phyloP scores from a whole-genome alignment of 2,113 vertebrate species.

The Diadophis punctatus region DNA sequence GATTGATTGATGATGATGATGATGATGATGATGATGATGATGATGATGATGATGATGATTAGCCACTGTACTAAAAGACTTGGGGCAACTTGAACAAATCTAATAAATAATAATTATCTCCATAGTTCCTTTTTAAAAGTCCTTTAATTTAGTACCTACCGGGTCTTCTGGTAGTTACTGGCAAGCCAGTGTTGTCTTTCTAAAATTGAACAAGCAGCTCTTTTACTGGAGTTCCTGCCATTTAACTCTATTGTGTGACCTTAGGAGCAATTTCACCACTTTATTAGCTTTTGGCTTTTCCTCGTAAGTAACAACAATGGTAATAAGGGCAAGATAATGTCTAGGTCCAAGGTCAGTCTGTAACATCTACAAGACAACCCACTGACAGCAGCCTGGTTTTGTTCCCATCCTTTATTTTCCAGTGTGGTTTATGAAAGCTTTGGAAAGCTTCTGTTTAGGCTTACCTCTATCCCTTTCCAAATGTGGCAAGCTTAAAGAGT shows the following conservation, averaged over 20 bases:
- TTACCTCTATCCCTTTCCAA: not conserved
- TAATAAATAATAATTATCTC: not conserved
- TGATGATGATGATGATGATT: not conserved
- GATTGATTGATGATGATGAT: not conserved
- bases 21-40: not conserved
- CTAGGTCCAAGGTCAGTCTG: not conserved
- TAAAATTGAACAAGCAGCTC: not conserved
- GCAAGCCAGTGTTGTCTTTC: not conserved
- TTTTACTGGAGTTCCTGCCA: not conserved
- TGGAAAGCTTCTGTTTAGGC: not conserved
- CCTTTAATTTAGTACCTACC: not conserved
- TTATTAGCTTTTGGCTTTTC: not conserved
- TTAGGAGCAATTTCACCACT: not conserved
- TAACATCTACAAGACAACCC: not conserved
- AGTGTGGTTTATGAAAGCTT: not conserved
- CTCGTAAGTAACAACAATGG: not conserved
- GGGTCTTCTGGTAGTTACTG: not conserved
- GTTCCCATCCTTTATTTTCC: not conserved
- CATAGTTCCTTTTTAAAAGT: not conserved
- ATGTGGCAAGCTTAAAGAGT: not conserved
- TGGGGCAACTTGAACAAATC: not conserved
- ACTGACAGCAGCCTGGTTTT: not conserved
- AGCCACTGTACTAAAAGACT: not conserved
- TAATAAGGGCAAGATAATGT: not conserved
- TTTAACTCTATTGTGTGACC: not conserved